These are phyloP conservation scores for Aproaerema taeniolella DNA, from an alignment of 2,888 invertebrate genomes.

Conservation along the genomic window DNA sequence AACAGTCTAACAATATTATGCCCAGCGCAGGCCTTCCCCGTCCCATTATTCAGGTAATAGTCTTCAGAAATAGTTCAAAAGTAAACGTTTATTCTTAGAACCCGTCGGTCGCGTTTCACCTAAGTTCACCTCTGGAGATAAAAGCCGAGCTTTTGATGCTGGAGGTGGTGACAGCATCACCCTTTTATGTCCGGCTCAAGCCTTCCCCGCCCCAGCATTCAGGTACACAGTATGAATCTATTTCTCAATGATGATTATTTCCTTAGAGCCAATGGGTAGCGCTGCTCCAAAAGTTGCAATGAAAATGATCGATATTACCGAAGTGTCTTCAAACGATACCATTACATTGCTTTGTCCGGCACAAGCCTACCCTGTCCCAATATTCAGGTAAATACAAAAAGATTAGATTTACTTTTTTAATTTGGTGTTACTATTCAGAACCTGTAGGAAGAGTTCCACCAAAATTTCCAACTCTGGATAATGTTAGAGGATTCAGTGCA, in stretches of 20 bases:
- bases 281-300: conserved; percentile 81
- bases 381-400: conserved; percentile 77
- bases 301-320: conserved; percentile 69
- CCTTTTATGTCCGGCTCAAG: conserved; percentile 86
- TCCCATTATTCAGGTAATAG: conserved; percentile 83
- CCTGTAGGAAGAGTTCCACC: conserved; percentile 80
- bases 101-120: conserved; percentile 83
- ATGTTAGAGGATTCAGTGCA: conserved; percentile 73
- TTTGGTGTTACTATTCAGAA: conserved; percentile 59
- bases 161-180: conserved; percentile 65
- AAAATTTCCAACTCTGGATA: conserved; percentile 85
- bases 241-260: conserved; percentile 29
- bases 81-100: conserved; percentile 60
- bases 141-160: conserved; percentile 80
- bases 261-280: conserved; percentile 83
- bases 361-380: conserved; percentile 81
- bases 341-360: conserved; percentile 79
- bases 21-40: conserved; percentile 86
- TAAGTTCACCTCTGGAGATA: conserved; percentile 80
- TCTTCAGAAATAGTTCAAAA: conserved; percentile 6
- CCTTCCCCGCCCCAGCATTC: conserved; percentile 82
- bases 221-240: conserved; percentile 62
- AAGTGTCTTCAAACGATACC: conserved; percentile 44
- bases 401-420: conserved; percentile 14
- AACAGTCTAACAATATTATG: conserved; percentile 79